Percentiles rank a stretch among this genome's conserved stretches.
Evolutionary conservation across 2,888 invertebrate genomes (phyloP).

Genomic region (Tipula confusa): DNA sequence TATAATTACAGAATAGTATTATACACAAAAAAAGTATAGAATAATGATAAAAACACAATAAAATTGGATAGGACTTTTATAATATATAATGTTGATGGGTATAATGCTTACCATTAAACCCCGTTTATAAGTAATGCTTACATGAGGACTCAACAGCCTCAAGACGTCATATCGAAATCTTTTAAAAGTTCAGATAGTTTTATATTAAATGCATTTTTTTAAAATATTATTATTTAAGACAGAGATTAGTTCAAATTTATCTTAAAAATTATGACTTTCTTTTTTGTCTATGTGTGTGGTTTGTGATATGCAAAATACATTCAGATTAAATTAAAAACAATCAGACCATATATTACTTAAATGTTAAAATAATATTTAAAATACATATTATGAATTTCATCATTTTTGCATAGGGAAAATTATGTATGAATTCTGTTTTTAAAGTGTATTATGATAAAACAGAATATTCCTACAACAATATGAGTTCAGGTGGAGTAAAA

Average conservation of each 20-base stretch:
- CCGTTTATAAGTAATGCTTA: too few relatives aligned
- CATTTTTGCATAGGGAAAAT: not conserved
- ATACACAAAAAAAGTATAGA: not conserved
- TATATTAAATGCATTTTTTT: not conserved
- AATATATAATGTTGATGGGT: not conserved
- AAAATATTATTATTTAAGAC: not conserved
- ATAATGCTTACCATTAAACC: too few relatives aligned
- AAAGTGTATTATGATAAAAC: not conserved
- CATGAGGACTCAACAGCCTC: not conserved
- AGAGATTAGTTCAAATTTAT: not conserved
- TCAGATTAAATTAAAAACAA: constrained; percentile 3
- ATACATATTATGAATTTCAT: not conserved
- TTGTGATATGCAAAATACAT: constrained; percentile 25
- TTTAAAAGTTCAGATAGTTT: not conserved
- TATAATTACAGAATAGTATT: not conserved
- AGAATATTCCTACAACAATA: not conserved
- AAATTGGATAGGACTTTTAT: not conserved
- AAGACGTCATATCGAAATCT: not conserved
- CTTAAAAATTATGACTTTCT: not conserved
- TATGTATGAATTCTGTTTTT: not conserved
- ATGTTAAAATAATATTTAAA: not conserved
- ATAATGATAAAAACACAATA: not conserved
- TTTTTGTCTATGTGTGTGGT: too few relatives aligned
- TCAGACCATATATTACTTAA: constrained; percentile 9
- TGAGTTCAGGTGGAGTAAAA: not conserved